Conservation (phyloP, 2,888 invertebrate species). For the Pseudococcus jackbeardsleyi region DNA sequence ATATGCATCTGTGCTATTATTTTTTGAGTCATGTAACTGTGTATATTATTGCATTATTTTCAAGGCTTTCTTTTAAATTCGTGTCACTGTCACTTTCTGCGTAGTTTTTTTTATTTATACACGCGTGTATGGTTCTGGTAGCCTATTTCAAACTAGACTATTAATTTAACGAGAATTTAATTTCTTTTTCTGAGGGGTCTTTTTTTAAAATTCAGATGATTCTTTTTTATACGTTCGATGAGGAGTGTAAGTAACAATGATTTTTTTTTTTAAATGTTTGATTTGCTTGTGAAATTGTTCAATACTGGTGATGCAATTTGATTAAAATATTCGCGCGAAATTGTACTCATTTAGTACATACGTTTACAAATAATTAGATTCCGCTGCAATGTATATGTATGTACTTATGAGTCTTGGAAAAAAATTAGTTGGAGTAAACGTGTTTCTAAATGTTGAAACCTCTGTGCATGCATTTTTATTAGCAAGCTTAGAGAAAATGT, state of each 20-base stretch:
- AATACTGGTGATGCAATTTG: not conserved
- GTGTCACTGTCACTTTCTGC: conserved; percentile 8
- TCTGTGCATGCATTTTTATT: not conserved
- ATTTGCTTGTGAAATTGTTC: not conserved
- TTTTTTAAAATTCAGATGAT: not conserved
- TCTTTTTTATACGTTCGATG: not conserved
- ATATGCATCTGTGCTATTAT: not conserved
- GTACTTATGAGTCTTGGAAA: not conserved
- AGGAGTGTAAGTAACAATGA: not conserved
- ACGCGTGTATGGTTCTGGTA: not conserved
- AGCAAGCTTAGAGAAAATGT: not conserved
- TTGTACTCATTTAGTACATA: not conserved
- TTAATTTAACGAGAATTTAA: not conserved
- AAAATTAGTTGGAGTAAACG: not conserved
- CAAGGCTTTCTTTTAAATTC: conserved; percentile 1
- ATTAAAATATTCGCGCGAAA: not conserved
- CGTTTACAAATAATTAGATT: not conserved
- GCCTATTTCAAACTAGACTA: not conserved
- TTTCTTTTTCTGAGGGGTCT: not conserved
- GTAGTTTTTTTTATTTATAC: conserved; percentile 2
- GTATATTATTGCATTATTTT: conserved; percentile 7
- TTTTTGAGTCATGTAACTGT: not conserved
- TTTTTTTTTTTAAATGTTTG: not conserved
- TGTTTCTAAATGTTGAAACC: not conserved
- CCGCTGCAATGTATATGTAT: not conserved